phyloP scores from a whole-genome alignment of 37 sponge, comb jelly and placozoan species.

The Ephydatia muelleri region DNA sequence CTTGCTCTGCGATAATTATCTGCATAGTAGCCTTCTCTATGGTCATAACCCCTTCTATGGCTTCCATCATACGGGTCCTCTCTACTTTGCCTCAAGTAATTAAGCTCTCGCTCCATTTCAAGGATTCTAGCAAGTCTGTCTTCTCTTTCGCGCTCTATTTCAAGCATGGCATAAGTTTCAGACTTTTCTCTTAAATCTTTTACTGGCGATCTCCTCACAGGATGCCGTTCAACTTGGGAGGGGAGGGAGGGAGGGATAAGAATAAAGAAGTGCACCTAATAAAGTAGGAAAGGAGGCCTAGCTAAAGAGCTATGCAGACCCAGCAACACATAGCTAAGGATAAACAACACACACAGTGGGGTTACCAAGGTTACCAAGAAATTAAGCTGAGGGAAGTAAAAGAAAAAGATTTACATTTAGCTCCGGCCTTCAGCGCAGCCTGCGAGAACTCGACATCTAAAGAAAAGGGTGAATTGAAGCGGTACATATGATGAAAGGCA shows the following conservation, averaged over 20 bases:
- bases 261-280: constrained; percentile 6
- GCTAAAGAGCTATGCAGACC: background rate
- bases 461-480: constrained; percentile 7
- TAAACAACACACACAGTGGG: background rate
- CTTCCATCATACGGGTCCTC: background rate
- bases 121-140: constrained; percentile 48
- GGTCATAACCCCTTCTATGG: background rate
- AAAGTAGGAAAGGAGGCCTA: constrained; percentile 15
- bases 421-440: constrained; percentile 73
- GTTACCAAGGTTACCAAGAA: background rate
- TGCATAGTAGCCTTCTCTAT: background rate
- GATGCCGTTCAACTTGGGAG: background rate
- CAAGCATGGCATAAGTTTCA: constrained; percentile 16
- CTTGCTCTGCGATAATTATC: constrained; percentile 22
- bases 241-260: background rate
- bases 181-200: background rate
- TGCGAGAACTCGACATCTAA: constrained; percentile 78
- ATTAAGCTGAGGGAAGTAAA: background rate
- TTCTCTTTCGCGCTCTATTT: constrained; percentile 27
- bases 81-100: constrained; percentile 16
- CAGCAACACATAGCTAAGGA: background rate
- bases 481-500: background rate
- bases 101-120: constrained; percentile 54
- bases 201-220: background rate
- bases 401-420: constrained; percentile 48